phyloP scores from a whole-genome alignment of 1,140 invertebrate species.

The Semibalanus balanoides region DNA sequence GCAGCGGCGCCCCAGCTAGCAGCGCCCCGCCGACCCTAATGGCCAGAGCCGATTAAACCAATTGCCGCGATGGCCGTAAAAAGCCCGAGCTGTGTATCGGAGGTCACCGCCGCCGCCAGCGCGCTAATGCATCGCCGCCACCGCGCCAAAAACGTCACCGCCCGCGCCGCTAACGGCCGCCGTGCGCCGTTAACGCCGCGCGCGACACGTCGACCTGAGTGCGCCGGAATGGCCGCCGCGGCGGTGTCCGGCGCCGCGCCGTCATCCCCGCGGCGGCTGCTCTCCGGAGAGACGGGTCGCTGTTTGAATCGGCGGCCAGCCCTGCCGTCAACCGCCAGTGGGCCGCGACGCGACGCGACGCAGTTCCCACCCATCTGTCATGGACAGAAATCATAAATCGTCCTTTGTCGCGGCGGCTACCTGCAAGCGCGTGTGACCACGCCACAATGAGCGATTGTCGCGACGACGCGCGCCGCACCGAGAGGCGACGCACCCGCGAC shows the following conservation, averaged over 20 bases:
- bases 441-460: neutral
- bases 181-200: neutral
- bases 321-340: no score
- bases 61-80: neutral
- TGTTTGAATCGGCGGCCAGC: neutral
- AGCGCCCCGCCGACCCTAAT: neutral
- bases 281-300: no score
- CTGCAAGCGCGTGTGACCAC: neutral
- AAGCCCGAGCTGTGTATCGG: neutral
- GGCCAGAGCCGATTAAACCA: neutral
- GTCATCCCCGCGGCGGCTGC: neutral
- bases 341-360: neutral
- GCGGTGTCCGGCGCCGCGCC: neutral
- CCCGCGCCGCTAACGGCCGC: neutral
- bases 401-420: neutral
- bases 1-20: no score
- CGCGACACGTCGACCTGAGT: neutral
- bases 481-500: no score
- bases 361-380: neutral
- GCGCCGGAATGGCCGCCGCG: neutral
- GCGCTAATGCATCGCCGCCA: no score
- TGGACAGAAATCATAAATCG: neutral
- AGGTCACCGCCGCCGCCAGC: neutral
- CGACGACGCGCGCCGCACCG: neutral
- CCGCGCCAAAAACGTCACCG: neutral